Base-by-base conservation (phyloP, 2,797 vertebrate genomes). In the Channa striata region DNA sequence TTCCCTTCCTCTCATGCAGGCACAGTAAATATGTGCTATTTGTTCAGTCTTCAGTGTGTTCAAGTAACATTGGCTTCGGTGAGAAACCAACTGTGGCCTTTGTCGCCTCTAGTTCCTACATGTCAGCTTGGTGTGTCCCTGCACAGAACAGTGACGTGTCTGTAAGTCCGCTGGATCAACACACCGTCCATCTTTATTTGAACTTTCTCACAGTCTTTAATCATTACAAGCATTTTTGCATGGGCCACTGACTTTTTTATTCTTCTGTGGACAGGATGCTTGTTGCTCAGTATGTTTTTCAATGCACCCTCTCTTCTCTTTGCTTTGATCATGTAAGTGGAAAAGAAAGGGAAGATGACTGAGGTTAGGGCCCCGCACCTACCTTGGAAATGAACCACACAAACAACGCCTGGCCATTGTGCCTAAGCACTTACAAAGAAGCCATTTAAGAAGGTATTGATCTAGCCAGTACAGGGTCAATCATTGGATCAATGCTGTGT, bases 391-490 rank as follows among this genome's bases (percentile, higher is more conserved):
- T 91, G 78, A 92, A 92, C 88, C 87, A 81, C 82, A 68, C 85
- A 85, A 89, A 90, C 87, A 90, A 88, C 59, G 76, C 70, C 78
- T 60, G 76, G 82, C 89, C 79, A 85, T 91, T 90, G 89, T 93
- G 83, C 77, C 80, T 88, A 89, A 91, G 86, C 83, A 56, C 82
- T 90, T 87, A 91, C 88, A 92, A 93, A 90, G 83, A 87, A 88
- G 90, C 86, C 91, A 91, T 93, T 94, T 91, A 93, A 92, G 88
- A 83, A 85, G 61, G 80, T 91, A 94, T 94, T 82, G 94, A 94
- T 94, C 88, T 73, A 48, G 53, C 75, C 79, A 67, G 85, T 76
- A 71, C 83, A 81, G 88, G 90, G 93, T 91, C 90, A 92, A 92
- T 92, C 89, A 89, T 60, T 80, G 81, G 84, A 92, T 92, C 89